phyloP scores from a whole-genome alignment of 2,113 vertebrate species.

The Ciconia maguari region DNA sequence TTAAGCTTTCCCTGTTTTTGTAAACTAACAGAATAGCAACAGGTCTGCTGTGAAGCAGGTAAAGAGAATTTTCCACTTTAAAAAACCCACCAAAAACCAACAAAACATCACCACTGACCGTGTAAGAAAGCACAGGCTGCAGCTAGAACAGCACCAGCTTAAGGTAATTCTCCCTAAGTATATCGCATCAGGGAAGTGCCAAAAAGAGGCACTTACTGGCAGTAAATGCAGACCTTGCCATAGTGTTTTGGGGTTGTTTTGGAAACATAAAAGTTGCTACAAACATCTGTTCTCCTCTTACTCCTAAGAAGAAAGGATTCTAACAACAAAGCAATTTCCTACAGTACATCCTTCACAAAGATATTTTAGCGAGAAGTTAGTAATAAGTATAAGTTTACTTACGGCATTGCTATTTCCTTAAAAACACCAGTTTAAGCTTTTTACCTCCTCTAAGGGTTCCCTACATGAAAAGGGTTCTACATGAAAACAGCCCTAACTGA shows the following conservation, averaged over 20 bases:
- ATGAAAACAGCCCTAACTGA: neutral
- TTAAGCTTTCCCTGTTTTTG: fast-evolving
- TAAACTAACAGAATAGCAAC: fast-evolving
- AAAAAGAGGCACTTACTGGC: neutral
- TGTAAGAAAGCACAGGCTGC: neutral
- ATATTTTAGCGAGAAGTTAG: fast-evolving
- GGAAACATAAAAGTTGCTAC: fast-evolving
- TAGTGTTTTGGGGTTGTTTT: fast-evolving
- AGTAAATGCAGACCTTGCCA: neutral
- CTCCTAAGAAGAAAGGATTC: neutral
- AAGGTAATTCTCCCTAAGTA: fast-evolving
- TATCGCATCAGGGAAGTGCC: fast-evolving
- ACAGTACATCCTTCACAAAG: neutral
- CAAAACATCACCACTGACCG: neutral
- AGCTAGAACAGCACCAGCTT: fast-evolving
- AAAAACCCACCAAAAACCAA: neutral
- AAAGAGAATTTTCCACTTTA: neutral
- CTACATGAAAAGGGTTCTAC: neutral
- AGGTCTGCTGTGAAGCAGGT: neutral
- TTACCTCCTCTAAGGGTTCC: neutral
- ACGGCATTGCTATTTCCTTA: fast-evolving
- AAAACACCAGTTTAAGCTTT: neutral
- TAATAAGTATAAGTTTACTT: neutral
- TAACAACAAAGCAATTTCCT: neutral
- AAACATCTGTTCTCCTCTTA: neutral